A percentile compares a stretch with the other conserved stretches of the same genome.
Evolutionary conservation across 2,888 invertebrate genomes (phyloP).

Genomic region (Drosophila recens): DNA sequence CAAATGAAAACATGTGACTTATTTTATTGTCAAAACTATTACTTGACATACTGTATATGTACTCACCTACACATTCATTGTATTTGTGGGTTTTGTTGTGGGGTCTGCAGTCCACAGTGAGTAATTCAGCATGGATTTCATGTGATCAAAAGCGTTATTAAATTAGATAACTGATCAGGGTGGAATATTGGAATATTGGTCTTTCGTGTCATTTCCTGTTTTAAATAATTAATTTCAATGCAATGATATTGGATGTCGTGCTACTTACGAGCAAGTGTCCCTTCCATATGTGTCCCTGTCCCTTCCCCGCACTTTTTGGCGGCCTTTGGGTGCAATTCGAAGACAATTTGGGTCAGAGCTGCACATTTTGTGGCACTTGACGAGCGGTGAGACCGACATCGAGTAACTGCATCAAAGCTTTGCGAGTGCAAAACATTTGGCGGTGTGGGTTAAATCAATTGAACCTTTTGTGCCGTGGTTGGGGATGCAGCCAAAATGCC

Average conservation of each 20-base stretch:
- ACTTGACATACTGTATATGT: too few relatives aligned
- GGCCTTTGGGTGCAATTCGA: conserved; percentile 1
- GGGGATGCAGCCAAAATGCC: conserved; percentile 22
- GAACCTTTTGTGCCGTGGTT: conserved; percentile 29
- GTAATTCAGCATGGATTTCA: conserved; percentile 3
- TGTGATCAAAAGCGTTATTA: too few relatives aligned
- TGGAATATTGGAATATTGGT: background rate
- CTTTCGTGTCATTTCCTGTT: background rate
- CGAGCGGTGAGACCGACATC: conserved; percentile 1
- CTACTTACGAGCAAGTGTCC: conserved; percentile 1
- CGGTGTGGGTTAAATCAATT: conserved; percentile 57
- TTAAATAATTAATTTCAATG: conserved; percentile 2
- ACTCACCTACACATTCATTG: too few relatives aligned
- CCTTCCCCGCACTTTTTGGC: background rate
- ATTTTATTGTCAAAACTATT: too few relatives aligned
- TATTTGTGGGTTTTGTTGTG: too few relatives aligned
- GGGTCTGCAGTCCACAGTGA: too few relatives aligned
- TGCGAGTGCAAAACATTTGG: conserved; percentile 59
- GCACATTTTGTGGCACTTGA: conserved; percentile 34
- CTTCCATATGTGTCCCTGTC: background rate
- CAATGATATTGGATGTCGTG: conserved; percentile 15
- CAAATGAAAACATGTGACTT: too few relatives aligned
- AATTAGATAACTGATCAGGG: conserved; percentile 2
- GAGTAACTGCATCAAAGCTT: conserved; percentile 44
- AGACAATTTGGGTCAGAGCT: conserved; percentile 25